Conservation (phyloP, 2,113 vertebrate genomes). For the Lathamus discolor region DNA sequence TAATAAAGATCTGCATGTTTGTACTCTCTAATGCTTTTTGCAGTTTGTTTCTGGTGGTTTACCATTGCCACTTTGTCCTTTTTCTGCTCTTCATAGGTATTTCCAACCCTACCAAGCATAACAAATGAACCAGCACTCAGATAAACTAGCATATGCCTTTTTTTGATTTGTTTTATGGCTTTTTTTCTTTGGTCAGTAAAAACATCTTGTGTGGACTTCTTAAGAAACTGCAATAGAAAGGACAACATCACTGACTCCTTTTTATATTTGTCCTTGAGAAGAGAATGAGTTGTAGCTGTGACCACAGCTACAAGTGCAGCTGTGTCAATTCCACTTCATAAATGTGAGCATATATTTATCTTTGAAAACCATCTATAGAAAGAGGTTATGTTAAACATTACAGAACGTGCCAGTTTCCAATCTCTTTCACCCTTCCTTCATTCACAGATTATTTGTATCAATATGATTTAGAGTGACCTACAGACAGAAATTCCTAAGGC, state of each 20-base stretch:
- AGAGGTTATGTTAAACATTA: background rate
- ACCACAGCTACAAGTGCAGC: background rate
- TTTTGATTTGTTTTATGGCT: background rate
- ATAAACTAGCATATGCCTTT: background rate
- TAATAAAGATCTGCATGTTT: background rate
- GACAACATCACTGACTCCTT: background rate
- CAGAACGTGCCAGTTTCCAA: background rate
- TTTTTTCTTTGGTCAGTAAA: background rate
- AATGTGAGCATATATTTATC: background rate
- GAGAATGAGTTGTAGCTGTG: background rate
- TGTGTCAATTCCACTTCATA: background rate
- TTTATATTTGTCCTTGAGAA: background rate
- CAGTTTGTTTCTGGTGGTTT: background rate
- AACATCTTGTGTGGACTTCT: background rate
- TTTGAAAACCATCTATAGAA: background rate
- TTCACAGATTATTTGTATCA: background rate
- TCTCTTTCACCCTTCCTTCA: background rate
- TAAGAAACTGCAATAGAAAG: background rate
- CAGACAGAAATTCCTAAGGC: background rate
- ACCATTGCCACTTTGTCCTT: background rate
- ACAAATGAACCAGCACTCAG: background rate
- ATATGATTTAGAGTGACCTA: background rate
- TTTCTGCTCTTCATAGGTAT: background rate
- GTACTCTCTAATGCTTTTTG: background rate
- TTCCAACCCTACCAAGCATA: background rate